These are phyloP conservation scores for Chelidonichthys spinosus DNA, from an alignment of 2,797 vertebrate genomes.

Conservation along the genomic window DNA sequence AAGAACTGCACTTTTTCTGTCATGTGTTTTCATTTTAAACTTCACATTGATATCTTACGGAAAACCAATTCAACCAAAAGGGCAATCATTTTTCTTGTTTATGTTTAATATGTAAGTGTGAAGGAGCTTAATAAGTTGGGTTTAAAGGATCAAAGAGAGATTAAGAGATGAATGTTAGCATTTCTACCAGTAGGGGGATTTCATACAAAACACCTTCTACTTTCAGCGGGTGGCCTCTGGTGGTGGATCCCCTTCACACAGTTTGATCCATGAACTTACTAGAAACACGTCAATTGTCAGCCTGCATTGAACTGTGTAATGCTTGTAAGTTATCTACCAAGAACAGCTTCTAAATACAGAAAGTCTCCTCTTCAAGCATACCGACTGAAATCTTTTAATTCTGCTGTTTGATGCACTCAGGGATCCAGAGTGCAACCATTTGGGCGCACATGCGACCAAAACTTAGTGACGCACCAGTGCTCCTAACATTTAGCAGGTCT, in stretches of 20 bases:
- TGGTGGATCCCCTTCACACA: conserved; percentile 7
- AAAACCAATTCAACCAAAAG: conserved; percentile 9
- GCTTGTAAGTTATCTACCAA: conserved; percentile 36
- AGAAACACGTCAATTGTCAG: conserved; percentile 28
- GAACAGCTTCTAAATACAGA: conserved; percentile 22
- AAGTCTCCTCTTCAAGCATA: conserved; percentile 12
- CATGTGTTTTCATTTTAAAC: conserved; percentile 4
- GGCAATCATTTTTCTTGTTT: conserved; percentile 11
- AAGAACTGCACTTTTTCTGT: neutral
- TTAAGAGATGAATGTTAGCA: conserved; percentile 32
- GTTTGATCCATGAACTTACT: conserved; percentile 25
- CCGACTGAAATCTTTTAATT: conserved; percentile 2
- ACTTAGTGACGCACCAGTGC: no score
- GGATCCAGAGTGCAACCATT: no score
- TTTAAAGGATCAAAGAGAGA: conserved; percentile 55
- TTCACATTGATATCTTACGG: conserved; percentile 6
- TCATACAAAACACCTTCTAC: conserved; percentile 19
- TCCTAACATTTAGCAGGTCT: no score
- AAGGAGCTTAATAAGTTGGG: conserved; percentile 24
- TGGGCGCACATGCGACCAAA: no score
- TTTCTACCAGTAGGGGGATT: conserved; percentile 35
- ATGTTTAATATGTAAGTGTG: conserved; percentile 24
- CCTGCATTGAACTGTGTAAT: conserved; percentile 34
- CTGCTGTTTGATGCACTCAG: conserved; percentile 6
- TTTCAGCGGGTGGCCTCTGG: conserved; percentile 23